Conservation (phyloP, 2,797 vertebrate genomes). For the Mastacembelus armatus region DNA sequence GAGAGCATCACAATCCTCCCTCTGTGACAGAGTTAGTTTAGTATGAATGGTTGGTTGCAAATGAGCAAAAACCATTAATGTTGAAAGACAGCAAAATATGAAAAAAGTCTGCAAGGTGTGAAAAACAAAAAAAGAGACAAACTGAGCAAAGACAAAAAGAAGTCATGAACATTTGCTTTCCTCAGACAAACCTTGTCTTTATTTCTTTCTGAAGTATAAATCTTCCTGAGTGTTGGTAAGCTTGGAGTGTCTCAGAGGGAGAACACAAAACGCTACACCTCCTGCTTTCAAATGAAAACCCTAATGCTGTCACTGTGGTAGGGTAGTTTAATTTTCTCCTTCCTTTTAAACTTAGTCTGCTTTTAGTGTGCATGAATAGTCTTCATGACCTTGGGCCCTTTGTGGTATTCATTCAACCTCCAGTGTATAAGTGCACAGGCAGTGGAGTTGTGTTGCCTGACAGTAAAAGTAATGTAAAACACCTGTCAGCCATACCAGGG, state of each 20-base stretch:
- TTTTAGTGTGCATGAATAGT: conserved; percentile 45
- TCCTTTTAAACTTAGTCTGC: conserved; percentile 60
- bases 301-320: conserved; percentile 26
- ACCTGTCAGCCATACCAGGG: conserved; percentile 65
- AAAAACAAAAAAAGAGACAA: background rate
- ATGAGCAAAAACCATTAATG: conserved; percentile 47
- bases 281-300: conserved; percentile 34
- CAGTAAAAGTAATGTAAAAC: conserved; percentile 74
- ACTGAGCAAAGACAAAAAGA: conserved; percentile 11
- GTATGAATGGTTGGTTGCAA: conserved; percentile 30
- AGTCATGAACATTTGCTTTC: conserved; percentile 24
- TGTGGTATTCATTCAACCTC: conserved; percentile 45
- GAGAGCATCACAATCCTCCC: conserved; percentile 30
- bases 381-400: conserved; percentile 43
- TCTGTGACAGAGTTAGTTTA: conserved; percentile 45
- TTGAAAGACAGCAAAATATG: conserved; percentile 13
- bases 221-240: conserved; percentile 38
- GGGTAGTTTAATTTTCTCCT: conserved; percentile 54
- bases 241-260: conserved; percentile 35
- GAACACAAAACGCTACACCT: conserved; percentile 49
- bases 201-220: conserved; percentile 50
- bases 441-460: conserved; percentile 25
- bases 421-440: conserved; percentile 39
- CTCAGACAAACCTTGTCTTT: conserved; percentile 28
- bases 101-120: background rate